Percentiles rank a stretch among this genome's conserved stretches.
Evolutionary conservation across 2,113 vertebrate genomes (phyloP).

Genomic region (Heptranchias perlo): DNA sequence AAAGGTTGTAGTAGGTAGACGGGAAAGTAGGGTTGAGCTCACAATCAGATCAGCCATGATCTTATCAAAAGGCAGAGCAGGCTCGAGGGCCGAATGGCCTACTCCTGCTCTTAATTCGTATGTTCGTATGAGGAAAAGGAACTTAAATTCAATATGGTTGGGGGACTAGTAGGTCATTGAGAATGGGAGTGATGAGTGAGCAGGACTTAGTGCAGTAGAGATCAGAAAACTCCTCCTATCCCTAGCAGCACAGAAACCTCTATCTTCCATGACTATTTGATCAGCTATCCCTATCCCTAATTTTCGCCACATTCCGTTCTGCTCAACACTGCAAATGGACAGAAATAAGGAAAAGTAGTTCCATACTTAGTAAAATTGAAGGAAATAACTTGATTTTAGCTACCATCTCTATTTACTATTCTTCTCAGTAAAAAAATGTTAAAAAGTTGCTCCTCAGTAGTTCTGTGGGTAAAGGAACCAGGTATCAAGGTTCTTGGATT

Average conservation of each 20-base stretch:
- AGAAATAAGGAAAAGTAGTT: neutral
- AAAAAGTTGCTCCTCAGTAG: neutral
- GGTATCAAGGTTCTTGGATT: neutral
- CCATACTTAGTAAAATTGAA: neutral
- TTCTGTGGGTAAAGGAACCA: neutral
- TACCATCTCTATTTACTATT: neutral
- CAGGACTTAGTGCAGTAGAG: neutral
- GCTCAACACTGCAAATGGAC: neutral
- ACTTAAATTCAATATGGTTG: neutral
- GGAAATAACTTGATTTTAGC: neutral
- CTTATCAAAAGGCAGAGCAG: too few species aligned
- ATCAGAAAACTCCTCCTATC: neutral
- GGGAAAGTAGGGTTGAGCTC: too few species aligned
- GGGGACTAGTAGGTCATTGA: too few species aligned
- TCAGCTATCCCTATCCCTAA: neutral
- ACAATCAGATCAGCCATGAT: too few species aligned
- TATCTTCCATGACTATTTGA: neutral
- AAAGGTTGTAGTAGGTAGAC: too few species aligned
- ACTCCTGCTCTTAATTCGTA: too few species aligned
- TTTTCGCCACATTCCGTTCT: neutral
- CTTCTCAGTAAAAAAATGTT: neutral
- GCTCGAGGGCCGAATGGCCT: too few species aligned
- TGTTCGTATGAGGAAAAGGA: neutral
- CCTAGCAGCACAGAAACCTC: neutral
- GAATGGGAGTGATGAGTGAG: neutral